Evolutionary conservation across 2,113 vertebrate species (phyloP).

Genomic region (Sula dactylatra): DNA sequence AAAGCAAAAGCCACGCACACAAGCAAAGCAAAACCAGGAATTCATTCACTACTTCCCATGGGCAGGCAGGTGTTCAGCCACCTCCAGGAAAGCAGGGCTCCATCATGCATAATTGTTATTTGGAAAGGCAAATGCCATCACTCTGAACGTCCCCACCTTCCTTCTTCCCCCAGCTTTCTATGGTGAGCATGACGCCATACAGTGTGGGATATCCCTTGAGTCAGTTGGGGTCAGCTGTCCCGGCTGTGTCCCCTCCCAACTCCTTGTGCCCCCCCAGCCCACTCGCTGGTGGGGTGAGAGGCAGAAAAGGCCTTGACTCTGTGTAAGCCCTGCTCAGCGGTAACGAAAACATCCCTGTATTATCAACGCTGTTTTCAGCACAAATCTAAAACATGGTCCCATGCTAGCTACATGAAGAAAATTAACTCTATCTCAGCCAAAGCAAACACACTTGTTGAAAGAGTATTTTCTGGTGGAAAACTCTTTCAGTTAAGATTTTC

Average conservation of each 20-base stretch:
- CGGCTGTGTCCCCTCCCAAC: neutral
- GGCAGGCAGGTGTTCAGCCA: neutral
- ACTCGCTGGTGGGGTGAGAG: neutral
- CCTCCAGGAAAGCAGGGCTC: neutral
- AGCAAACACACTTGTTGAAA: neutral
- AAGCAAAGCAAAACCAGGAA: neutral
- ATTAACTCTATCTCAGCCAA: neutral
- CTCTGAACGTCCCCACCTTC: neutral
- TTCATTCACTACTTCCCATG: neutral
- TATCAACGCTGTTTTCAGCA: neutral
- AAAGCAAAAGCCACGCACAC: accelerated
- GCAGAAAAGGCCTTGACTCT: neutral
- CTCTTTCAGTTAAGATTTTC: neutral
- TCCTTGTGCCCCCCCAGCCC: neutral
- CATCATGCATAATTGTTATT: neutral
- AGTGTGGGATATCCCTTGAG: neutral
- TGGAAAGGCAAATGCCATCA: neutral
- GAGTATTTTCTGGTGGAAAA: neutral
- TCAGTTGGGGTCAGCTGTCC: neutral
- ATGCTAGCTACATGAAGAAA: neutral
- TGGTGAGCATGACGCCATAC: too few relatives aligned
- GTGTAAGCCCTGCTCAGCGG: neutral
- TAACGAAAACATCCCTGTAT: neutral
- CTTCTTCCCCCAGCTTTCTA: neutral
- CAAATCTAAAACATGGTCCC: neutral